Evolutionary conservation across 2,888 invertebrate genomes (phyloP).

Genomic region (Lordiphosa fenestrarum): DNA sequence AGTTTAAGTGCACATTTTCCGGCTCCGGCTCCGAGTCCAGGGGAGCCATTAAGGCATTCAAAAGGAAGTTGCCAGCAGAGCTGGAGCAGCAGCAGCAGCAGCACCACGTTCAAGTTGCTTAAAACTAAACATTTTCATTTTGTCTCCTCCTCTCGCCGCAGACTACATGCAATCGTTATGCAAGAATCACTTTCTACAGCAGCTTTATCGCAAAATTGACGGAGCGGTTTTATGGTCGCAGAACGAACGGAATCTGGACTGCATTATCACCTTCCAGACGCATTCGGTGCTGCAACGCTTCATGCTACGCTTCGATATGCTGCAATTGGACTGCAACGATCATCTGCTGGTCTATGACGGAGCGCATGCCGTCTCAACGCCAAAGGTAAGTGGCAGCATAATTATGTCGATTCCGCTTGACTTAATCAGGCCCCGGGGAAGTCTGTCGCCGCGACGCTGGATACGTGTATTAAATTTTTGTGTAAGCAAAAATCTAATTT

Average conservation of each 20-base stretch:
- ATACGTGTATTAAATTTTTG: constrained; percentile 25
- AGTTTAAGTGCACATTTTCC: constrained; percentile 75
- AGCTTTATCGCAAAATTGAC: constrained; percentile 93
- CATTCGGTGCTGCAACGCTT: constrained; percentile 96
- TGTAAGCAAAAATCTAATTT: constrained; percentile 36
- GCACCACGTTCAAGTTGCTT: constrained; percentile 1
- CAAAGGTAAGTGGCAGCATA: constrained; percentile 85
- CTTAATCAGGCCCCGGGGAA: too few relatives aligned
- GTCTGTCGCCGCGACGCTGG: constrained; percentile 3
- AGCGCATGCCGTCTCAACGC: constrained; percentile 92
- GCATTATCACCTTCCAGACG: constrained; percentile 96
- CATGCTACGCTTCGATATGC: constrained; percentile 95
- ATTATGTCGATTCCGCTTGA: too few relatives aligned
- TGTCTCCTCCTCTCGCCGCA: constrained; percentile 80
- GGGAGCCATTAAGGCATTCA: constrained; percentile 54
- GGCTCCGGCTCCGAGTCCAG: constrained; percentile 63
- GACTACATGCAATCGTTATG: constrained; percentile 94
- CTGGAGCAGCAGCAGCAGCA: constrained; percentile 5
- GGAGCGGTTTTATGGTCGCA: constrained; percentile 94
- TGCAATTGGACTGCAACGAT: constrained; percentile 96
- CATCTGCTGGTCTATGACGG: constrained; percentile 96
- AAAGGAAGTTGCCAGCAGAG: constrained; percentile 44
- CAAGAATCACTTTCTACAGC: constrained; percentile 93
- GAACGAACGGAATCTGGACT: constrained; percentile 94
- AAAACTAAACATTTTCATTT: constrained; percentile 1